These are phyloP conservation scores for Temnothorax curvispinosus DNA, from an alignment of 1,140 invertebrate genomes.

Conservation along the genomic window DNA sequence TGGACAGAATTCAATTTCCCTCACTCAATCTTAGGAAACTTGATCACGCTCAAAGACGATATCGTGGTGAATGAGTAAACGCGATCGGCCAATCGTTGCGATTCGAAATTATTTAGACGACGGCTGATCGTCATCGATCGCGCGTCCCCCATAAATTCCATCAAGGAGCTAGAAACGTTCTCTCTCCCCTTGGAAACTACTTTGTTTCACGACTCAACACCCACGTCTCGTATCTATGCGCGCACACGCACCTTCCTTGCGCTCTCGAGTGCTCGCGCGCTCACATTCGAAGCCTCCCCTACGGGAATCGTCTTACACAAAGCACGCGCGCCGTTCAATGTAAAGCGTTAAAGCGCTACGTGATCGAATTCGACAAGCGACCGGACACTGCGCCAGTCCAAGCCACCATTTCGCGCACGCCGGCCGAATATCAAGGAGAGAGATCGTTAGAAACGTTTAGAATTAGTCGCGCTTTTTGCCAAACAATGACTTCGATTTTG, in stretches of 20 bases:
- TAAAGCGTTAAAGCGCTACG: constrained; percentile 79
- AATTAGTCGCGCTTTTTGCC: constrained; percentile 68
- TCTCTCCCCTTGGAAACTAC: constrained; percentile 45
- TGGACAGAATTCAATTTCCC: constrained; percentile 11
- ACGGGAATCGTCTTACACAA: constrained; percentile 73
- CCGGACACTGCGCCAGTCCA: constrained; percentile 74
- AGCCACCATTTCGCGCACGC: constrained; percentile 77
- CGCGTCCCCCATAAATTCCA: constrained; percentile 71
- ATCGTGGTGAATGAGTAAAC: constrained; percentile 18
- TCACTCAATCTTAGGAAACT: constrained; percentile 29
- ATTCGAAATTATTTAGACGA: constrained; percentile 39
- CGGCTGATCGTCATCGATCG: constrained; percentile 55
- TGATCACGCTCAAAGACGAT: constrained; percentile 43
- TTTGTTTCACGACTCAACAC: constrained; percentile 73
- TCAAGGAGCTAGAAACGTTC: constrained; percentile 33
- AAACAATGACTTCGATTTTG: constrained; percentile 24
- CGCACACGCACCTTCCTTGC: constrained; percentile 68
- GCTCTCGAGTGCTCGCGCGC: constrained; percentile 40
- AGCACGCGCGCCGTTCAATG: constrained; percentile 81
- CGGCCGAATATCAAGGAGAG: constrained; percentile 74
- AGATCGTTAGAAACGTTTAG: constrained; percentile 77
- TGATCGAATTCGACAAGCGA: constrained; percentile 79
- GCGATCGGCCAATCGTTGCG: not conserved
- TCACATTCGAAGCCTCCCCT: constrained; percentile 28
- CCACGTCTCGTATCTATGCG: constrained; percentile 71